Percentiles rank a stretch among this genome's conserved stretches.
Evolutionary conservation across 2,113 vertebrate genomes (phyloP).

Genomic region (Cephalopterus ornatus): DNA sequence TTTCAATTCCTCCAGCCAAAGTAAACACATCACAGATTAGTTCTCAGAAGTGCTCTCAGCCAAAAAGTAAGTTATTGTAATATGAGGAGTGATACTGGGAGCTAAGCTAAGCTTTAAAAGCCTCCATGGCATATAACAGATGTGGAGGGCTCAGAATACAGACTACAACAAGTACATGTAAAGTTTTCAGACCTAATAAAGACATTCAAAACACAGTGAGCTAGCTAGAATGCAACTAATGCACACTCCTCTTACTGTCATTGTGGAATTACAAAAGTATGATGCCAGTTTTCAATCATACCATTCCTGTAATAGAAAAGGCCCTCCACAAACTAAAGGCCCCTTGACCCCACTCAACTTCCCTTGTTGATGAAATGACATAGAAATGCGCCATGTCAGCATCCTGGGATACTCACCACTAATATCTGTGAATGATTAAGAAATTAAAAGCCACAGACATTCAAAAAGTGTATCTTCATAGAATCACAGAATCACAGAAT

Average conservation of each 20-base stretch:
- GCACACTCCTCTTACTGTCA: background rate
- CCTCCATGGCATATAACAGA: background rate
- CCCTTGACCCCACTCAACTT: slow-evolving; percentile 11
- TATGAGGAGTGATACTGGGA: background rate
- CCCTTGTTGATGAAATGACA: slow-evolving; percentile 31
- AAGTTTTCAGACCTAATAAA: background rate
- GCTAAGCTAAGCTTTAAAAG: background rate
- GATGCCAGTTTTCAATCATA: background rate
- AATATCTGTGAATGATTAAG: background rate
- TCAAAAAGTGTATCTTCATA: background rate
- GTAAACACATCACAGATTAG: slow-evolving; percentile 32
- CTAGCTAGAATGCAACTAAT: background rate
- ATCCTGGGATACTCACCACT: slow-evolving; percentile 3
- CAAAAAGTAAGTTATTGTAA: slow-evolving; percentile 16
- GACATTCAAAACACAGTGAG: background rate
- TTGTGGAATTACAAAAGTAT: slow-evolving; percentile 14
- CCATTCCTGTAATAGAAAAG: background rate
- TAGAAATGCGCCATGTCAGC: background rate
- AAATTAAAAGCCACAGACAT: background rate
- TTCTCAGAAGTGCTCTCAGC: slow-evolving; percentile 37
- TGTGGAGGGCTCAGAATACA: background rate
- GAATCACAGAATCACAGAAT: too few relatives aligned
- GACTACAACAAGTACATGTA: background rate
- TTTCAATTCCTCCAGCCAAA: slow-evolving; percentile 43
- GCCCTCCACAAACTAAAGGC: background rate